Evolutionary conservation across 2,113 vertebrate species (phyloP), one percentile per base, ranked within the genome.

Genomic region (Calyptommatus sinebrachiatus): DNA sequence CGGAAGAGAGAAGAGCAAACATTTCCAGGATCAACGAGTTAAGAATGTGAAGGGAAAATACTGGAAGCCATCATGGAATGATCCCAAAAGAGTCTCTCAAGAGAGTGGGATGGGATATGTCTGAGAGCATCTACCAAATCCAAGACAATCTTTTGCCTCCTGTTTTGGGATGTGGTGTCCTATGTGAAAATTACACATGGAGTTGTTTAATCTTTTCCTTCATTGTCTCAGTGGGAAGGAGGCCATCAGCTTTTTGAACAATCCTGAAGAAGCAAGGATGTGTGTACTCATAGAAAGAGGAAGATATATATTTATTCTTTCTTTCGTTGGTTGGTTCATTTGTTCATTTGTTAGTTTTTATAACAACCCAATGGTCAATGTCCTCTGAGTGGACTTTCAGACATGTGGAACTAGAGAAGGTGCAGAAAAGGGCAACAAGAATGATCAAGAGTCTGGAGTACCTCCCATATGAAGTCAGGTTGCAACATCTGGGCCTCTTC

Each of bases 61-160:
- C 73, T 50, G 1, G 21, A 73, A 29, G 3, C 65, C 77, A 28
- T 68, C 12, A 50, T 71, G n/a, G 12, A 48, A 22, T 2, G 66
- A 24, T 61, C 60, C n/a, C 29, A 1, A 22, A 57, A 24, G 60
- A 41, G 35, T 41, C 35, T 41, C 35, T 41, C 35, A 41, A 48
- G 4, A 61, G 76, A 46, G 31, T 45, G 80, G 5, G 31, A 1
- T 28, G 8, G 46, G 53, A 20, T 68, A 69, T 50, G 57, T 22
- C 69, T 61, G 79, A 61, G 18, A 2, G 24, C 5, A 31, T 7
- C 28, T 68, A 74, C 3, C 1, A 18, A 10, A 45, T 5, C 0
- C 4, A 73, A 53, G n/a, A 82, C 73, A 5, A 70, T 5, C 24
- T 0, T 0, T 35, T 83, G 45, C 3, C 2, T 60, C 4, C 0